phyloP scores from a whole-genome alignment of 2,888 invertebrate species.

The Spodoptera exigua region DNA sequence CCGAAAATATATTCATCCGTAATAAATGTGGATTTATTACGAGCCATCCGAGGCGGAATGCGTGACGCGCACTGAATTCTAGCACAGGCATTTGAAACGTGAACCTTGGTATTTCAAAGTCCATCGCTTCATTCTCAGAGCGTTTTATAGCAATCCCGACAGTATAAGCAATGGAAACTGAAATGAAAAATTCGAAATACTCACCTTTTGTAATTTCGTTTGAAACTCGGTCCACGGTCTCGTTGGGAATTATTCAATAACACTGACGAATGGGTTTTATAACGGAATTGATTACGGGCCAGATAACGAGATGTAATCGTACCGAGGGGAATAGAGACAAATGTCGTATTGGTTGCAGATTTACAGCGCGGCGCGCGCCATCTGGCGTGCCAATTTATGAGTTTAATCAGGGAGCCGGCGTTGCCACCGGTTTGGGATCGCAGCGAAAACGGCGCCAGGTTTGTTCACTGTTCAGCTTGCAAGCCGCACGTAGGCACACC shows the following conservation, averaged over 20 bases:
- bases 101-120: constrained; percentile 36
- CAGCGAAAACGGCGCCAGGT: constrained; percentile 50
- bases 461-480: constrained; percentile 56
- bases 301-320: constrained; percentile 73
- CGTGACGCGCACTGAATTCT: constrained; percentile 38
- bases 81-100: constrained; percentile 38
- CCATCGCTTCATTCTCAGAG: constrained; percentile 29
- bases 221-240: constrained; percentile 31
- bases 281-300: constrained; percentile 64
- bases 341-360: constrained; percentile 85
- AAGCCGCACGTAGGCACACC: constrained; percentile 44
- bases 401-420: constrained; percentile 80
- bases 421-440: constrained; percentile 58
- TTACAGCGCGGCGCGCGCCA: constrained; percentile 83
- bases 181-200: constrained; percentile 43
- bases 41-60: constrained; percentile 39
- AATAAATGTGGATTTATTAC: constrained; percentile 52
- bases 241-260: constrained; percentile 62
- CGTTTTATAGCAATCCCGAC: constrained; percentile 16
- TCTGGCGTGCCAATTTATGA: constrained; percentile 87
- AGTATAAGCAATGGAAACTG: constrained; percentile 35
- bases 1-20: constrained; percentile 41
- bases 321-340: constrained; percentile 83
- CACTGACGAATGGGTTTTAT: constrained; percentile 63
- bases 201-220: constrained; percentile 38